Conservation (phyloP, 2,797 vertebrate species). For the Petrocephalus sullivani region DNA sequence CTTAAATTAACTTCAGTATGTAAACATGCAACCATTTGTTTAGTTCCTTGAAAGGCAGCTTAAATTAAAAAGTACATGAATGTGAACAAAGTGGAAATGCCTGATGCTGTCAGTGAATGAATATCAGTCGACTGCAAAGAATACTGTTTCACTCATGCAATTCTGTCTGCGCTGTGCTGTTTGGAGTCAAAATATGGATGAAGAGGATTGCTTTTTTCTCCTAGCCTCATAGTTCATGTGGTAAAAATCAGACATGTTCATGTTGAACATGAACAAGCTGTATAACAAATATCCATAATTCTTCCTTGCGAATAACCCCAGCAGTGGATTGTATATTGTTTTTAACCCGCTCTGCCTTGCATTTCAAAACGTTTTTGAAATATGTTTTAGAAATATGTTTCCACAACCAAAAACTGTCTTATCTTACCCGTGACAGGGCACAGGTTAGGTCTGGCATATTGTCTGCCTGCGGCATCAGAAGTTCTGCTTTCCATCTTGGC, state of each 20-base stretch:
- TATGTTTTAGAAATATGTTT: background rate
- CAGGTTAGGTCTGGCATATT: background rate
- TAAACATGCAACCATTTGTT: background rate
- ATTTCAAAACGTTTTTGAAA: background rate
- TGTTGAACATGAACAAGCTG: background rate
- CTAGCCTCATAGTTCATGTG: background rate
- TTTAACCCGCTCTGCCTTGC: background rate
- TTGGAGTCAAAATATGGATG: background rate
- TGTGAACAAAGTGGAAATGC: background rate
- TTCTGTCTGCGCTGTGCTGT: background rate
- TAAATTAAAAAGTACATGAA: background rate
- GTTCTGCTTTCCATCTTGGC: background rate
- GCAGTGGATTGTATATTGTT: background rate
- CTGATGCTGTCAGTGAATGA: background rate
- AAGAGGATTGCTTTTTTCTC: background rate
- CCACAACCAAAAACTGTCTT: background rate
- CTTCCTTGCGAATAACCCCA: background rate
- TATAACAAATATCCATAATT: constrained; percentile 2
- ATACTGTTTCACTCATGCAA: background rate
- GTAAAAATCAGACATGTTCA: background rate
- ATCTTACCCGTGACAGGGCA: background rate
- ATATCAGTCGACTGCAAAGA: background rate
- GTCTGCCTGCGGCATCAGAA: background rate
- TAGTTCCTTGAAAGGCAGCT: background rate
- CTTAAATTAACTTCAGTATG: background rate